Evolutionary conservation across 2,797 vertebrate species (phyloP), one percentile per base, ranked within the genome.

Genomic region (Malurus leucopterus): DNA sequence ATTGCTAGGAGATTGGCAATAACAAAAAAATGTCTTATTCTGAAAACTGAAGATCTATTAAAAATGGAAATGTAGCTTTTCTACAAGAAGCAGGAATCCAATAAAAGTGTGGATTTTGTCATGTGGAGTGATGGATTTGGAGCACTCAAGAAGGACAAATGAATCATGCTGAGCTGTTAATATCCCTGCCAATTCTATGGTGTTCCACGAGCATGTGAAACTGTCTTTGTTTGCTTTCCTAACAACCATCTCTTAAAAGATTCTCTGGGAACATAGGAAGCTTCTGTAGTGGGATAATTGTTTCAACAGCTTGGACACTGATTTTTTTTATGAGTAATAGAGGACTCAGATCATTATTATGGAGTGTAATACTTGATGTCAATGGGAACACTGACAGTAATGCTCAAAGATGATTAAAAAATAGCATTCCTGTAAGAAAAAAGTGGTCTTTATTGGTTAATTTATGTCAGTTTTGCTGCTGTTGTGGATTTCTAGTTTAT

Each of bases 211-310:
- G 77, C 88, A 91, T 87, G 86, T 93, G 92, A 94, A 92, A 90
- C 78, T 91, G 82, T 89, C 88, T 95, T 95, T 95, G 95, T 96
- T 96, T 96, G 93, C 92, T 91, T 96, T 95, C 94, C 74, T 94
- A 95, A 95, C 92, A 94, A 89, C 59, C 86, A 86, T 58, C 86
- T 93, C 93, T 93, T 92, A 75, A 89, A 94, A 88, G 74, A 91
- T 95, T 93, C 79, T 89, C 93, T 91, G 89, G 80, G 86, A 95
- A 95, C 85, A 85, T 34, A 75, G 46, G 67, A 93, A 81, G 77
- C 91, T 93, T 92, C 88, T 91, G 77, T 78, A 87, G 80, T 64
- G 75, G 86, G 79, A 94, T 90, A 93, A 95, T 93, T 89, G 75
- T 92, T 95, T 94, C 92, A 94, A 93, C 77, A 93, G 86, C 87